phyloP scores from a whole-genome alignment of 1,140 invertebrate genomes.

The Bombus pyrosoma region DNA sequence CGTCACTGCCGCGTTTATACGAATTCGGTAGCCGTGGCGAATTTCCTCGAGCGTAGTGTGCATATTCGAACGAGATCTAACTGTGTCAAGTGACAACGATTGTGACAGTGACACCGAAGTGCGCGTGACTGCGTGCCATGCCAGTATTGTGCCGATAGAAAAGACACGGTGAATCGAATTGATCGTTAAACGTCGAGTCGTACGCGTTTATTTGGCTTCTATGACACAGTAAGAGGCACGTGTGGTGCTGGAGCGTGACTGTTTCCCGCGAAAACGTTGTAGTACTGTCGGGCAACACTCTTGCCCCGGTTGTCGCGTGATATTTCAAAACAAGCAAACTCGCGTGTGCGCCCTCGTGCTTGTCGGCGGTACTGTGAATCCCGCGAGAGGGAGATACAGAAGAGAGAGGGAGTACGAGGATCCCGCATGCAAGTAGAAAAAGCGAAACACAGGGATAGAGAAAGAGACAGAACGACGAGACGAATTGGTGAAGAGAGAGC shows the following conservation, averaged over 20 bases:
- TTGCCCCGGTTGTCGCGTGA: slow-evolving; percentile 27
- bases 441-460: slow-evolving; percentile 36
- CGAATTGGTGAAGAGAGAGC: slow-evolving; percentile 20
- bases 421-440: background rate
- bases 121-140: slow-evolving; percentile 17
- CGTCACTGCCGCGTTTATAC: slow-evolving; percentile 37
- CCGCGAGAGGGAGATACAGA: slow-evolving; percentile 43
- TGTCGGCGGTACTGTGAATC: slow-evolving; percentile 32
- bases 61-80: background rate
- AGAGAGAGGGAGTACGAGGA: slow-evolving; percentile 27
- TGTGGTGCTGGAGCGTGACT: background rate
- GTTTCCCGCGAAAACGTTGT: slow-evolving; percentile 34
- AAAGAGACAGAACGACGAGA: slow-evolving; percentile 13
- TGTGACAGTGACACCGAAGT: slow-evolving; percentile 51
- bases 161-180: background rate
- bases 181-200: background rate
- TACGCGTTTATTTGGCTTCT: background rate
- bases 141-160: slow-evolving; percentile 7
- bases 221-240: background rate
- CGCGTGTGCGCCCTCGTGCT: slow-evolving; percentile 53
- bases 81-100: slow-evolving; percentile 46
- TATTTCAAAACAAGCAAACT: slow-evolving; percentile 58
- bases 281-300: slow-evolving; percentile 16
- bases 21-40: slow-evolving; percentile 33
- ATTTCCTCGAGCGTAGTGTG: background rate